phyloP scores from a whole-genome alignment of 2,113 vertebrate genomes.

The Beaufortia kweichowensis region DNA sequence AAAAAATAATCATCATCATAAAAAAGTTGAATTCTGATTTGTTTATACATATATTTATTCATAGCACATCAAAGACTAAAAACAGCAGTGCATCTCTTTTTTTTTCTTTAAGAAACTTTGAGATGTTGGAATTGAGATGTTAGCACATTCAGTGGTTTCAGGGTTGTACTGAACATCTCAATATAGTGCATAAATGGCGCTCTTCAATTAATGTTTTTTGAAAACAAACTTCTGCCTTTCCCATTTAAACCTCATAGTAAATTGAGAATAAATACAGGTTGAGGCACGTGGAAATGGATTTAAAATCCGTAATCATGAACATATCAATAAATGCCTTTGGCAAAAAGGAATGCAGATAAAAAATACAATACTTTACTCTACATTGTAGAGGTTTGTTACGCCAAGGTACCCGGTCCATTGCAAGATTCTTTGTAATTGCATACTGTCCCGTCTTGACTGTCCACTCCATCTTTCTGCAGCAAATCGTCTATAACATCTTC shows the following conservation, averaged over 20 bases:
- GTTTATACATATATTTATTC: no score
- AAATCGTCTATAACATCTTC: conserved; percentile 51
- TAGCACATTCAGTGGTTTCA: background rate
- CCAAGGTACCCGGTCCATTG: background rate
- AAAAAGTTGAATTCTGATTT: no score
- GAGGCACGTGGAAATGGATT: background rate
- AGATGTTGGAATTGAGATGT: background rate
- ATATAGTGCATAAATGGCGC: background rate
- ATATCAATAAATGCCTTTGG: background rate
- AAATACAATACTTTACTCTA: conserved; percentile 21
- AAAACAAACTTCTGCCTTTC: no score
- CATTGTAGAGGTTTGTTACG: conserved; percentile 27
- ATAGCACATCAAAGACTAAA: background rate
- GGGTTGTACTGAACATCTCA: background rate
- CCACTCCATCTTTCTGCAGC: conserved; percentile 22
- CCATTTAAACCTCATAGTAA: background rate
- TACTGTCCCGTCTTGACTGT: background rate
- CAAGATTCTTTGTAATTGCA: conserved; percentile 1
- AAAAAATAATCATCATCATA: no score
- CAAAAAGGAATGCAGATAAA: background rate
- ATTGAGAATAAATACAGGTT: background rate
- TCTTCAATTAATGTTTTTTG: no score
- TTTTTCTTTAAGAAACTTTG: no score
- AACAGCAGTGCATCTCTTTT: background rate
- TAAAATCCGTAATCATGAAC: background rate